Conservation (phyloP, 2,888 invertebrate species). For the Nipponacmea schrenckii region DNA sequence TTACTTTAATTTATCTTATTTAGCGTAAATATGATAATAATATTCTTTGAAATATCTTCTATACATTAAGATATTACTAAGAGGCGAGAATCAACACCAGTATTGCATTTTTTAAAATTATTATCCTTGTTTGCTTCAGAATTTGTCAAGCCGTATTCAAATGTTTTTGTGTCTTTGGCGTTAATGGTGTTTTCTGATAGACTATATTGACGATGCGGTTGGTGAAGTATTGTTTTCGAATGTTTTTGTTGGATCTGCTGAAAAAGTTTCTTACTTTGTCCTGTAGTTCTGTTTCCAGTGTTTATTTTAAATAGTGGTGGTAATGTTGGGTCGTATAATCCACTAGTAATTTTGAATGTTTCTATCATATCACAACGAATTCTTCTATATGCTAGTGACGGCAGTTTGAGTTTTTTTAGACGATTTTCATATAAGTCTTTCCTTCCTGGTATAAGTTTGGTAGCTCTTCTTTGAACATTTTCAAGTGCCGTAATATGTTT, state of each 20-base stretch:
- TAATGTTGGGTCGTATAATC: not conserved
- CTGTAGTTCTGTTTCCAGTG: not conserved
- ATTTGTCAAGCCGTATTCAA: not conserved
- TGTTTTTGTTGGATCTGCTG: not conserved
- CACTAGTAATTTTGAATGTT: conserved; percentile 12
- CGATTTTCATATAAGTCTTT: conserved; percentile 17
- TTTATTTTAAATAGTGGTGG: not conserved
- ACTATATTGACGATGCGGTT: not conserved
- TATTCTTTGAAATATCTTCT: too few relatives aligned
- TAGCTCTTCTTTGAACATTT: conserved; percentile 21
- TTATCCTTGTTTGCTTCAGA: not conserved
- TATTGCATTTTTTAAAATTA: too few relatives aligned
- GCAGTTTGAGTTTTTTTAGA: conserved; percentile 14
- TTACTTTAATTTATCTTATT: too few relatives aligned
- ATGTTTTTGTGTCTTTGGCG: not conserved
- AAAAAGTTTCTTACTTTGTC: not conserved
- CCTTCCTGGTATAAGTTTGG: conserved; percentile 18
- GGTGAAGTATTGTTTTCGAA: not conserved
- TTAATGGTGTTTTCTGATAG: not conserved
- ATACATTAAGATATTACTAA: too few relatives aligned
- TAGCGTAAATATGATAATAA: too few relatives aligned
- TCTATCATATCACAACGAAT: conserved; percentile 22
- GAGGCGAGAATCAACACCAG: too few relatives aligned
- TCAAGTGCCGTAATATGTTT: conserved; percentile 23
- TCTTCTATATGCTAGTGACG: conserved; percentile 8